A percentile compares a stretch with the other conserved stretches of the same genome.
Conservation (phyloP, 2,888 invertebrate species). For the Tholera decimalis region DNA sequence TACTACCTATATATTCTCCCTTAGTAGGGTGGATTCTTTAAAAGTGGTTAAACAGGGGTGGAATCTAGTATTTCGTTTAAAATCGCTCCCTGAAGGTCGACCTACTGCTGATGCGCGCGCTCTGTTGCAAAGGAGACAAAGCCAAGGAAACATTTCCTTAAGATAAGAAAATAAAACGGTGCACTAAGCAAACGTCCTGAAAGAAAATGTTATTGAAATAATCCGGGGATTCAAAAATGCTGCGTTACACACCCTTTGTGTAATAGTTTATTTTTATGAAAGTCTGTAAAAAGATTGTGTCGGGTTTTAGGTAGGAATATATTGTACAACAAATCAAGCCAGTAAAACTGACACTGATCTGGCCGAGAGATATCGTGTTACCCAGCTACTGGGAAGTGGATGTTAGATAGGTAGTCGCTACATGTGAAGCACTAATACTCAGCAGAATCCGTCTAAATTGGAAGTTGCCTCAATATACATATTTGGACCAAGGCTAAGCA, state of each 20-base stretch:
- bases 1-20: slow-evolving; percentile 60
- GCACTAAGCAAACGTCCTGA: slow-evolving; percentile 71
- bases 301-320: slow-evolving; percentile 4
- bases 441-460: too few relatives aligned
- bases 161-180: slow-evolving; percentile 82
- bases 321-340: not conserved
- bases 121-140: slow-evolving; percentile 81
- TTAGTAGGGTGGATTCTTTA: slow-evolving; percentile 62
- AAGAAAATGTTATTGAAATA: slow-evolving; percentile 69
- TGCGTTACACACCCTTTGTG: slow-evolving; percentile 39
- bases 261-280: slow-evolving; percentile 48
- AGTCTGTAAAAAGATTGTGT: slow-evolving; percentile 24
- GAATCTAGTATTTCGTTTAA: slow-evolving; percentile 77
- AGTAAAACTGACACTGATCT: too few relatives aligned
- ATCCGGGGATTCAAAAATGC: slow-evolving; percentile 57
- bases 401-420: too few relatives aligned
- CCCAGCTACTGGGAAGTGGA: too few relatives aligned
- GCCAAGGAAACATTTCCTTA: slow-evolving; percentile 74
- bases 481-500: too few relatives aligned
- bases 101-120: slow-evolving; percentile 72
- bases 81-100: slow-evolving; percentile 80
- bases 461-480: too few relatives aligned
- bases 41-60: slow-evolving; percentile 68
- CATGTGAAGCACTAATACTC: too few relatives aligned
- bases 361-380: too few relatives aligned